Percentiles rank a stretch among this genome's conserved stretches.
Evolutionary conservation across 2,888 invertebrate genomes (phyloP).

Genomic region (Cheilosia variabilis): DNA sequence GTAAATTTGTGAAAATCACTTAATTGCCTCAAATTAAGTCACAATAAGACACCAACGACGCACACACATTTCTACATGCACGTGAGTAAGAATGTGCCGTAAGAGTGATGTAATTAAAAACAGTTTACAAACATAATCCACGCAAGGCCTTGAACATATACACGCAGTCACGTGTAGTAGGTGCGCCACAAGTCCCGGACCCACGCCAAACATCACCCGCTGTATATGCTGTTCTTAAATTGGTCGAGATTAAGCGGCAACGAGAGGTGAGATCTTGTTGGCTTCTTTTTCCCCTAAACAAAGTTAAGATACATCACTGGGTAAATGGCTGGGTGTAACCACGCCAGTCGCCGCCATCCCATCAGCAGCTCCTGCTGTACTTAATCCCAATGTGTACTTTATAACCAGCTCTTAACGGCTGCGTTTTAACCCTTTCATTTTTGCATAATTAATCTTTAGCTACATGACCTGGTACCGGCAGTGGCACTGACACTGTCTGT

Average conservation of each 20-base stretch:
- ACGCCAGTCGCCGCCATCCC: background rate
- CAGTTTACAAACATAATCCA: conserved; percentile 73
- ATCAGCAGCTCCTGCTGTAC: background rate
- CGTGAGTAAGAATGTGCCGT: conserved; percentile 10
- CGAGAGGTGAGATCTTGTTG: conserved; percentile 16
- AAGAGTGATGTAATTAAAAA: conserved; percentile 70
- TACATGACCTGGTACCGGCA: conserved; percentile 65
- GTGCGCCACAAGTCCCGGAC: conserved; percentile 1
- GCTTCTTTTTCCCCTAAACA: conserved; percentile 55
- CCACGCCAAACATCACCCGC: conserved; percentile 45
- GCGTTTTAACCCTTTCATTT: conserved; percentile 74
- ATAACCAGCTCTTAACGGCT: conserved; percentile 74
- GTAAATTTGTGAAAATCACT: conserved; percentile 75
- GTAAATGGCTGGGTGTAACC: conserved; percentile 14
- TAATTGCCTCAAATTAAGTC: conserved; percentile 68
- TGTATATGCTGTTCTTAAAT: conserved; percentile 39
- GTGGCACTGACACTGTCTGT: background rate
- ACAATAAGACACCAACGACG: conserved; percentile 59
- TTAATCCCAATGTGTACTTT: conserved; percentile 73
- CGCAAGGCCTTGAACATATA: conserved; percentile 43
- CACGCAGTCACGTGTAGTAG: conserved; percentile 15
- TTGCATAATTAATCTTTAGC: conserved; percentile 76
- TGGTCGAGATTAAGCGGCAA: conserved; percentile 47
- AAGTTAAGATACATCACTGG: conserved; percentile 66
- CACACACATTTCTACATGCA: conserved; percentile 10